phyloP scores from a whole-genome alignment of 2,113 vertebrate genomes.

The Leucoraja erinaceus region DNA sequence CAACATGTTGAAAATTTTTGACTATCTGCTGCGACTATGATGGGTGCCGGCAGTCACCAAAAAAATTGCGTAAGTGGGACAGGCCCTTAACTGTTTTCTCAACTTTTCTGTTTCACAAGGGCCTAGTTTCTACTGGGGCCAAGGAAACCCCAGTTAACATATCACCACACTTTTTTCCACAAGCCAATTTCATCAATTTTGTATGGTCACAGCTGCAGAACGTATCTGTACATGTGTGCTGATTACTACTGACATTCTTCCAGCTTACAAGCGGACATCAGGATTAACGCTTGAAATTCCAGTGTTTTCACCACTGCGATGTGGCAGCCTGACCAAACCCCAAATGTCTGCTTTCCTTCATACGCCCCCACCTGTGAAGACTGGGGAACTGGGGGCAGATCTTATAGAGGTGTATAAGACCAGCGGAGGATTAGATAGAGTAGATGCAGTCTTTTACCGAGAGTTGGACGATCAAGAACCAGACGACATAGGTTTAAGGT shows the following conservation, averaged over 20 bases:
- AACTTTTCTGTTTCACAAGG: not conserved
- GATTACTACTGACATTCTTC: slow-evolving; percentile 29
- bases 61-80: too few species aligned
- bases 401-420: too few species aligned
- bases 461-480: too few species aligned
- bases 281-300: slow-evolving; percentile 33
- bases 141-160: slow-evolving; percentile 34
- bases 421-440: too few species aligned
- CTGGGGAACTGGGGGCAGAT: too few species aligned
- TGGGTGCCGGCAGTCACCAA: too few species aligned
- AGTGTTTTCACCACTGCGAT: slow-evolving; percentile 15
- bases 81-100: not conserved
- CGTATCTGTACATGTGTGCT: not conserved
- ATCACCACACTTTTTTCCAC: slow-evolving; percentile 23
- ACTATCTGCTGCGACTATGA: too few species aligned
- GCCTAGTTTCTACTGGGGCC: not conserved
- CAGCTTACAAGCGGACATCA: slow-evolving; percentile 32
- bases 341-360: slow-evolving; percentile 11
- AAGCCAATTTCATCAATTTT: slow-evolving; percentile 35
- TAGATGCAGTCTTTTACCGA: too few species aligned
- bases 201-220: slow-evolving; percentile 9
- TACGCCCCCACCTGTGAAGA: too few species aligned
- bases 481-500: too few species aligned
- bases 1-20: too few species aligned
- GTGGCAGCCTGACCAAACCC: slow-evolving; percentile 22